Percentiles rank a stretch among this genome's conserved stretches.
These are phyloP conservation scores for Girardinichthys multiradiatus DNA, from an alignment of 2,113 vertebrate genomes.

Conservation along the genomic window DNA sequence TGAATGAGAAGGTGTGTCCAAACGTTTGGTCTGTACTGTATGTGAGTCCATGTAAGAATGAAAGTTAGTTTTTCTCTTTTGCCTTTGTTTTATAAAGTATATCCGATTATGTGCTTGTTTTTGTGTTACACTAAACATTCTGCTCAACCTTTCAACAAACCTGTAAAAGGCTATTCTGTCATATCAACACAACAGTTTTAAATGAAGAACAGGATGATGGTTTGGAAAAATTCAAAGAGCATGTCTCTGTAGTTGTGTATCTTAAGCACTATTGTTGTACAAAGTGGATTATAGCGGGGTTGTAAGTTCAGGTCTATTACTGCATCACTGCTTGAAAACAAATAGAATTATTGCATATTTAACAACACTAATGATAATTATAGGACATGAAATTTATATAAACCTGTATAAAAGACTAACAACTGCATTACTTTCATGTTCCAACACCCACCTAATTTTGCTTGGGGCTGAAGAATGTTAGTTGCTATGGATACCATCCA, in stretches of 20 bases:
- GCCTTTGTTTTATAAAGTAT: not conserved
- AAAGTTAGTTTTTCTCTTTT: no score
- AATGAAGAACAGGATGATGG: not conserved
- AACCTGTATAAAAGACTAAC: not conserved
- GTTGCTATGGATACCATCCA: slow-evolving; percentile 18
- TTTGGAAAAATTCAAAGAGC: not conserved
- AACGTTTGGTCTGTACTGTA: no score
- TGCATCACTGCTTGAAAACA: not conserved
- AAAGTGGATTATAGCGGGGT: not conserved
- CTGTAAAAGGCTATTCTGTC: not conserved
- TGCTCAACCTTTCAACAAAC: not conserved
- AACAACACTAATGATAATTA: not conserved
- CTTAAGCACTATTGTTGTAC: not conserved
- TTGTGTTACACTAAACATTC: not conserved
- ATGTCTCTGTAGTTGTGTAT: not conserved
- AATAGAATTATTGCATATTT: not conserved
- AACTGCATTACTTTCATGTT: not conserved
- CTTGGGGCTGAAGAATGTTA: not conserved
- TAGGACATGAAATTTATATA: not conserved
- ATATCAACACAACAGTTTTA: not conserved
- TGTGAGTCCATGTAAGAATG: no score
- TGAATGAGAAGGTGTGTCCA: no score
- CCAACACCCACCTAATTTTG: not conserved
- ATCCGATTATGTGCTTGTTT: not conserved
- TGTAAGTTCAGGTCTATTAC: not conserved